phyloP scores from a whole-genome alignment of 1,140 invertebrate species.

The Catajapyx aquilonaris region DNA sequence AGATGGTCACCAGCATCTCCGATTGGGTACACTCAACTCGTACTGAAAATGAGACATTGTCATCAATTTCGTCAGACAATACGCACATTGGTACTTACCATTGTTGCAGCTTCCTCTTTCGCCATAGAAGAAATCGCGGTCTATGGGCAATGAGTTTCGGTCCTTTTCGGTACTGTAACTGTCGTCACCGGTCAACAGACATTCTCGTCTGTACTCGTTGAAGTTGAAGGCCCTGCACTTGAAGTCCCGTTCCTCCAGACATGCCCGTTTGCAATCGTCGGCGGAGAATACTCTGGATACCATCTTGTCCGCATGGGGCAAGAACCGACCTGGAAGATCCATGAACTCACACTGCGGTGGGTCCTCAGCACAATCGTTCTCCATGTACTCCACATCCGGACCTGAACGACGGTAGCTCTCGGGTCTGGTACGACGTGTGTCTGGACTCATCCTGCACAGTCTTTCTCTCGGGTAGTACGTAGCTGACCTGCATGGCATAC shows the following conservation, averaged over 20 bases:
- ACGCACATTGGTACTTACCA: conserved; percentile 19
- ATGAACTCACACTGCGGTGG: conserved; percentile 26
- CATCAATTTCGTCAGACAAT: conserved; percentile 2
- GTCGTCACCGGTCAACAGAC: conserved; percentile 26
- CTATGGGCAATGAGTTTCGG: conserved; percentile 15
- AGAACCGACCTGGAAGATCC: conserved; percentile 20
- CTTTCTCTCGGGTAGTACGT: conserved; percentile 20
- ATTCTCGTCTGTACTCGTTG: conserved; percentile 19
- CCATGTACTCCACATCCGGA: conserved; percentile 26
- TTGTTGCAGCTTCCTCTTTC: conserved; percentile 27
- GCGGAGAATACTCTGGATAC: conserved; percentile 17
- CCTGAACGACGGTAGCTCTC: conserved; percentile 18
- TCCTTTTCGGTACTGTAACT: conserved; percentile 17
- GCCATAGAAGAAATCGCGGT: conserved; percentile 23
- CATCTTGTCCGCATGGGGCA: conserved; percentile 23
- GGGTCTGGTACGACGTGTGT: conserved; percentile 23
- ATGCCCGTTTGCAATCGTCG: conserved; percentile 23
- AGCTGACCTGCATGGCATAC: conserved; percentile 24
- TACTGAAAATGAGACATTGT: conserved; percentile 16
- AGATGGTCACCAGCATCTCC: conserved; percentile 28
- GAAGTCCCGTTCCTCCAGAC: conserved; percentile 25
- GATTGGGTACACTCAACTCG: conserved; percentile 27
- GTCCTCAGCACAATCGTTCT: conserved; percentile 29
- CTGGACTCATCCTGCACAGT: conserved; percentile 22
- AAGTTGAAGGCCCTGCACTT: conserved; percentile 21